Conservation (phyloP, 2,888 invertebrate genomes). For the Gastrophysa polygoni region DNA sequence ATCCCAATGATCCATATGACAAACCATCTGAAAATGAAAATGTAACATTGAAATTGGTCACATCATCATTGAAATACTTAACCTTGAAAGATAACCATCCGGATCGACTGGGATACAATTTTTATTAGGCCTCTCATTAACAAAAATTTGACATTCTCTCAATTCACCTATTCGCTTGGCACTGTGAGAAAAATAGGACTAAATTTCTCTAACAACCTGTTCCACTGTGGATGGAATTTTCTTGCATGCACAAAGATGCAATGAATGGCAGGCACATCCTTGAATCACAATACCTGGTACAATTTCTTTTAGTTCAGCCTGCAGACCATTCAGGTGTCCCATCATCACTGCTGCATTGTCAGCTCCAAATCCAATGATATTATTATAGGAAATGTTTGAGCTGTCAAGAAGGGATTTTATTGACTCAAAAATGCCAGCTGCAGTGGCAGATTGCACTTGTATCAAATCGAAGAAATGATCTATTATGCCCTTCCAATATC, state of each 20-base stretch:
- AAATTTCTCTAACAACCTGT: constrained; percentile 12
- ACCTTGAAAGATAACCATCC: constrained; percentile 28
- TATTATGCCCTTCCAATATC: no score
- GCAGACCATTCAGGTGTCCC: constrained; percentile 5
- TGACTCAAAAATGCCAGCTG: no score
- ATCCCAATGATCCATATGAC: constrained; percentile 26
- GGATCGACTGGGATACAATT: constrained; percentile 25
- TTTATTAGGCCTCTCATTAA: constrained; percentile 15
- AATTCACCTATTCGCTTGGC: constrained; percentile 4
- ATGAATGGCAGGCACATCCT: constrained; percentile 11
- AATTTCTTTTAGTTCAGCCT: constrained; percentile 14
- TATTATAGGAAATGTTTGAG: neutral
- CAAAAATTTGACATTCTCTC: constrained; percentile 12
- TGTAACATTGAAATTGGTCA: no score
- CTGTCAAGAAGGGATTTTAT: neutral
- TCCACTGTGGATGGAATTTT: constrained; percentile 12
- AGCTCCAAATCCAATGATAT: constrained; percentile 8
- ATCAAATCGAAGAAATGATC: no score
- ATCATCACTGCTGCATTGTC: constrained; percentile 12
- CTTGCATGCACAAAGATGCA: constrained; percentile 1
- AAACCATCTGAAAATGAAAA: no score
- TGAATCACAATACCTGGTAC: constrained; percentile 1
- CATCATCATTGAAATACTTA: constrained; percentile 4
- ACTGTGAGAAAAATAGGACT: constrained; percentile 13
- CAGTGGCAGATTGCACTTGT: no score